phyloP scores from a whole-genome alignment of 1,140 invertebrate genomes.

The Ptiloglossa arizonensis region DNA sequence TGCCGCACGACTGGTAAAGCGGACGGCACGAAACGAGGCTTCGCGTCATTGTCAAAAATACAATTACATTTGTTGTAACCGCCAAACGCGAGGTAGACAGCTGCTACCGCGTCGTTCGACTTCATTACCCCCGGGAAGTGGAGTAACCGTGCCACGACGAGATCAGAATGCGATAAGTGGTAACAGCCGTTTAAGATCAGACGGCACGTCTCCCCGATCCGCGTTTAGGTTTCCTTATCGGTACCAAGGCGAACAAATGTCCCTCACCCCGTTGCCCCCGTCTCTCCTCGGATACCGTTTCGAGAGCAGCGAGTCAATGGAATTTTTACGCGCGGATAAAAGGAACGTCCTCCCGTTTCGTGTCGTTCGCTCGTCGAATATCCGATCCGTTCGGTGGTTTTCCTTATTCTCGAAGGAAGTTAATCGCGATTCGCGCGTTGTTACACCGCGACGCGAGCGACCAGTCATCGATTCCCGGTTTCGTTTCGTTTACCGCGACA shows the following conservation, averaged over 20 bases:
- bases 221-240: neutral
- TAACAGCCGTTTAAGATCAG: constrained; percentile 43
- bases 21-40: neutral
- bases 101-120: neutral
- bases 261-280: accelerated
- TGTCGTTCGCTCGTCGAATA: too few species aligned
- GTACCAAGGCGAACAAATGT: neutral
- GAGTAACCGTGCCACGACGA: constrained; percentile 12
- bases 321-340: too few species aligned
- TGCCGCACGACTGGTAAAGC: too few species aligned
- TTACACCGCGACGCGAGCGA: too few species aligned
- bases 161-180: constrained; percentile 37
- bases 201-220: constrained; percentile 12
- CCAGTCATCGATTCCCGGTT: neutral
- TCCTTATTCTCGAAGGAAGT: too few species aligned
- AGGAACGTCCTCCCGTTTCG: too few species aligned
- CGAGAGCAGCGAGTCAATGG: neutral
- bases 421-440: too few species aligned
- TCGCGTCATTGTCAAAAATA: constrained; percentile 22
- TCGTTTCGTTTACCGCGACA: neutral
- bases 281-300: neutral
- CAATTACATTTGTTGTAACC: neutral
- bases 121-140: constrained; percentile 24
- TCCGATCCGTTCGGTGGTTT: too few species aligned
- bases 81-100: neutral